Evolutionary conservation across 2,797 vertebrate genomes (phyloP).

Genomic region (Phoxinus dragarum): DNA sequence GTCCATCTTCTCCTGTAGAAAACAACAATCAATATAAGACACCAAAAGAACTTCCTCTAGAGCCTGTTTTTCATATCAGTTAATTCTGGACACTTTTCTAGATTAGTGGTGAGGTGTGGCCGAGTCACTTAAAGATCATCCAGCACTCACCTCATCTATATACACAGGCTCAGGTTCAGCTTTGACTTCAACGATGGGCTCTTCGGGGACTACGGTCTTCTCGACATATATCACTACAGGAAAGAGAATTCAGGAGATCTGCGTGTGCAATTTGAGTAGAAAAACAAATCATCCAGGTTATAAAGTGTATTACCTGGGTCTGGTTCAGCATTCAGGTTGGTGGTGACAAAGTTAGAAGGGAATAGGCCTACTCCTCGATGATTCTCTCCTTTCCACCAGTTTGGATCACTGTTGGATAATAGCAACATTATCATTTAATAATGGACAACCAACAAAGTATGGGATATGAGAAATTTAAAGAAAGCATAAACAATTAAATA

Average conservation of each 20-base stretch:
- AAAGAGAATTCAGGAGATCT: slow-evolving; percentile 19
- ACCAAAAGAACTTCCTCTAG: not conserved
- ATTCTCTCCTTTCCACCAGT: slow-evolving; percentile 99
- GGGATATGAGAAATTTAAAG: not conserved
- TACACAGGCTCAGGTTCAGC: slow-evolving; percentile 89
- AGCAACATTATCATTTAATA: not conserved
- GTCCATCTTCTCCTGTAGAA: slow-evolving; percentile 91
- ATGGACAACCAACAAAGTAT: not conserved
- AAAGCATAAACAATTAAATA: not conserved
- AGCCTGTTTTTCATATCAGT: not conserved
- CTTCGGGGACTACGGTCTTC: slow-evolving; percentile 78
- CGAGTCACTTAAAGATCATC: not conserved
- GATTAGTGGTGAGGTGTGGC: no score
- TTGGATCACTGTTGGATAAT: slow-evolving; percentile 85
- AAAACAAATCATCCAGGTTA: not conserved
- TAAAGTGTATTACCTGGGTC: slow-evolving; percentile 82
- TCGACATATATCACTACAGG: slow-evolving; percentile 74
- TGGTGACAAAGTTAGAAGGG: slow-evolving; percentile 96
- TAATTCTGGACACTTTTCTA: not conserved
- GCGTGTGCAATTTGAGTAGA: not conserved
- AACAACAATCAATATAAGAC: not conserved
- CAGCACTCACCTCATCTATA: slow-evolving; percentile 90
- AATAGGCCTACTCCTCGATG: slow-evolving; percentile 95
- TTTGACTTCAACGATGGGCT: slow-evolving; percentile 79
- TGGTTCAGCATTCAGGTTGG: slow-evolving; percentile 86